Conservation (phyloP, 2,113 vertebrate species). For the Thunnus thynnus region DNA sequence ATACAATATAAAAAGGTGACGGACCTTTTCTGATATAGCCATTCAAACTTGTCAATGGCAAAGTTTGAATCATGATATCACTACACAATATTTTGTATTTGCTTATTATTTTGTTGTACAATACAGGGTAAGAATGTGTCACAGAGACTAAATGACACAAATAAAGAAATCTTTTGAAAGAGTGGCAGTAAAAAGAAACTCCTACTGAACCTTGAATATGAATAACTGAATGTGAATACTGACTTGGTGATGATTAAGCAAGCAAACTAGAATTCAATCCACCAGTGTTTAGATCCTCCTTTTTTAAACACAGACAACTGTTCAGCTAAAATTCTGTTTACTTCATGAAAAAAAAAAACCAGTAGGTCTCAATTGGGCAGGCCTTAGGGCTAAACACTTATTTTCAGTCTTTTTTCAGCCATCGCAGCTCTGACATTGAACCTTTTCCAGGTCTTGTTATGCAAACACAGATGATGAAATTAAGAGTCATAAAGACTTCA, state of each 20-base stretch:
- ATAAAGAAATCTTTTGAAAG: not conserved
- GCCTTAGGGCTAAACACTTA: not conserved
- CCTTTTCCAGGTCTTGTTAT: too few relatives aligned
- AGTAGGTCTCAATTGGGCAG: not conserved
- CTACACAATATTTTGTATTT: not conserved
- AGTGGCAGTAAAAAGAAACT: not conserved
- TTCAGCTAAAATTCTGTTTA: not conserved
- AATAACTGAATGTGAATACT: not conserved
- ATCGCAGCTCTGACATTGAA: too few relatives aligned
- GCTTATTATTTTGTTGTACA: not conserved
- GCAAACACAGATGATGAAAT: not conserved
- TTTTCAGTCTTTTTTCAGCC: not conserved
- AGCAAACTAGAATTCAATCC: not conserved
- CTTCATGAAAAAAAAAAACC: not conserved
- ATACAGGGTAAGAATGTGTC: not conserved
- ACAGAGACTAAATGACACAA: not conserved
- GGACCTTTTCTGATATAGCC: conserved; percentile 4
- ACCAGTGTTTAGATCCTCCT: too few relatives aligned
- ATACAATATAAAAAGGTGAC: not conserved
- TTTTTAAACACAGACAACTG: not conserved
- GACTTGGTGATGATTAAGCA: not conserved
- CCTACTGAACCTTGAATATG: too few relatives aligned
- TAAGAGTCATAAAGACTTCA: conserved; percentile 21
- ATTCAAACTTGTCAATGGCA: not conserved
- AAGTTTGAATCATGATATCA: not conserved